phyloP scores from a whole-genome alignment of 1,140 invertebrate species.

The Metaphire vulgaris region DNA sequence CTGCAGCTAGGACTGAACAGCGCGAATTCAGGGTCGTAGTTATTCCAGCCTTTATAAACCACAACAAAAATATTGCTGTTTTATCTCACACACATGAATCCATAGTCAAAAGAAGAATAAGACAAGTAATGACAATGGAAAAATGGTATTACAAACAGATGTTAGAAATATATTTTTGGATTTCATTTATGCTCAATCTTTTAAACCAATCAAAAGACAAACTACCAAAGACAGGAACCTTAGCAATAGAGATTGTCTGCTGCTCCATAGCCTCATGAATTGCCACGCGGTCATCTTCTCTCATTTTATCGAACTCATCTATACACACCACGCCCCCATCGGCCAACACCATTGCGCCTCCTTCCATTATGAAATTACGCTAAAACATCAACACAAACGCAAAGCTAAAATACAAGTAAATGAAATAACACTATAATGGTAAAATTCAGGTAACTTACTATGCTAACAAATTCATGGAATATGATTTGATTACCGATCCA shows the following conservation, averaged over 20 bases:
- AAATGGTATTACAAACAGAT: background rate
- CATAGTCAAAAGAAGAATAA: background rate
- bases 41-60: conserved; percentile 92
- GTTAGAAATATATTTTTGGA: conserved; percentile 6
- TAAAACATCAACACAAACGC: too few relatives aligned
- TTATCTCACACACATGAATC: too few relatives aligned
- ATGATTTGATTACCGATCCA: conserved; percentile 63
- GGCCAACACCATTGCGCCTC: conserved; percentile 98
- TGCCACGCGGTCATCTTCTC: conserved; percentile 96
- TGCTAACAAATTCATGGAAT: too few relatives aligned
- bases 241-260: conserved; percentile 99
- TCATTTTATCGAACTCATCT: conserved; percentile 99
- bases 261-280: conserved; percentile 99
- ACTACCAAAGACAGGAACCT: conserved; percentile 56
- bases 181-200: too few relatives aligned
- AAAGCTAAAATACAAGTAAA: too few relatives aligned
- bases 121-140: background rate
- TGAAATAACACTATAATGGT: too few relatives aligned
- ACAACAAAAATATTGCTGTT: too few relatives aligned
- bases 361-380: conserved; percentile 98
- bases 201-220: background rate
- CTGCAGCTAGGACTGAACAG: conserved; percentile 95
- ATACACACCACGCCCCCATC: conserved; percentile 99
- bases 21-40: conserved; percentile 97
- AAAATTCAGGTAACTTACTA: too few relatives aligned